These are phyloP conservation scores for Enteromius fasciolatus DNA, from an alignment of 2,797 vertebrate species.

Conservation along the genomic window DNA sequence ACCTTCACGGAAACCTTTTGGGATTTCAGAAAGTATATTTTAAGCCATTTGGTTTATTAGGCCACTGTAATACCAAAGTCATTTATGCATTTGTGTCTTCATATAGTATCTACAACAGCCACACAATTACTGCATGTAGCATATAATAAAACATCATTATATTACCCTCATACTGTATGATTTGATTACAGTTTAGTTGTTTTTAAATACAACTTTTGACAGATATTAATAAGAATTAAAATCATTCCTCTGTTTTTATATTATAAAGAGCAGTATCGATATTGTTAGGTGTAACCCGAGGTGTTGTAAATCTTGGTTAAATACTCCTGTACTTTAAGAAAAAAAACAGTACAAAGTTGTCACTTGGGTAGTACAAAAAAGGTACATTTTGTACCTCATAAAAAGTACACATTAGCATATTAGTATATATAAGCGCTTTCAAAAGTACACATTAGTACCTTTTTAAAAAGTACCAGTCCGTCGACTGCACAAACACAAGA, in stretches of 20 bases:
- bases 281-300: neutral
- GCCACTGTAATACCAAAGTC: neutral
- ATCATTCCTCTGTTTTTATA: neutral
- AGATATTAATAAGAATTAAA: neutral
- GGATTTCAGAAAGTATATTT: neutral
- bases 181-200: neutral
- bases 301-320: conserved; percentile 1
- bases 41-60: neutral
- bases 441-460: neutral
- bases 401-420: neutral
- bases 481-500: neutral
- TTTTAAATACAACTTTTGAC: neutral
- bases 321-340: neutral
- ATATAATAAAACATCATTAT: conserved; percentile 10
- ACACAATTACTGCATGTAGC: conserved; percentile 30
- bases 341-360: neutral
- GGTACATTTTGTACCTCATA: neutral
- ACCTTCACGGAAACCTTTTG: neutral
- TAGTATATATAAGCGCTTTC: neutral
- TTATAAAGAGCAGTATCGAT: neutral
- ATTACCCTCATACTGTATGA: neutral
- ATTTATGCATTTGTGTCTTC: neutral
- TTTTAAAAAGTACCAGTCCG: neutral
- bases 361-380: neutral
- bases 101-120: neutral